Evolutionary conservation across 2,888 invertebrate species (phyloP).

Genomic region (Arge pagana): DNA sequence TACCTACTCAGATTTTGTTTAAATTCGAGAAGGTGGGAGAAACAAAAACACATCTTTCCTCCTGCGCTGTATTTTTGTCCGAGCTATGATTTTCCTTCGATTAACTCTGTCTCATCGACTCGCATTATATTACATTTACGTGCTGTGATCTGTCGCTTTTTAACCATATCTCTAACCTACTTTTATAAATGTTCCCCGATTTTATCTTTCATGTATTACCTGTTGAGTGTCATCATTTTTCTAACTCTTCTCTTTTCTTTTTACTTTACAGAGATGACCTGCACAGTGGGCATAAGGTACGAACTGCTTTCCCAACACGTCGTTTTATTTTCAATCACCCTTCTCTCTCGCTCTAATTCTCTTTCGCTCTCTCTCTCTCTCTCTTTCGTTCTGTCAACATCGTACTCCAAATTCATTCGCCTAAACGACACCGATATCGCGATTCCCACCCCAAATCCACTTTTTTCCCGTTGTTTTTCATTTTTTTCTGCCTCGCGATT

Average conservation of each 20-base stretch:
- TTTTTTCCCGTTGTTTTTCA: no score
- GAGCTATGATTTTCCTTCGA: background rate
- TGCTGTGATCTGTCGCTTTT: background rate
- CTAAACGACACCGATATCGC: background rate
- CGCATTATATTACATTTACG: no score
- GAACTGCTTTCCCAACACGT: constrained; percentile 41
- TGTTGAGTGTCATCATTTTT: constrained; percentile 38
- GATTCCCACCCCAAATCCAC: no score
- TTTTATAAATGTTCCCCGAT: background rate
- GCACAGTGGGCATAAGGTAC: constrained; percentile 57
- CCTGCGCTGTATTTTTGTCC: no score
- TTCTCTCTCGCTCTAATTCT: background rate
- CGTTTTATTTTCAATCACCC: constrained; percentile 20
- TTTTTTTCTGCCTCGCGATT: no score
- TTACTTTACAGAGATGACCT: constrained; percentile 56
- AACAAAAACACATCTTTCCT: no score
- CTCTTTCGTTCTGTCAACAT: no score
- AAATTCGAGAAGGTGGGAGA: no score
- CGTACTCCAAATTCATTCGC: no score
- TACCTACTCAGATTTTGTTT: no score
- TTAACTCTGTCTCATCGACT: background rate
- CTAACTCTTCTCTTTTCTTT: constrained; percentile 55
- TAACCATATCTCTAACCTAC: background rate
- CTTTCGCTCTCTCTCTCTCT: background rate
- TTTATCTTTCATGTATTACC: background rate